Base-by-base conservation (phyloP, 1,140 invertebrate genomes). In the Drosophila arizonae region DNA sequence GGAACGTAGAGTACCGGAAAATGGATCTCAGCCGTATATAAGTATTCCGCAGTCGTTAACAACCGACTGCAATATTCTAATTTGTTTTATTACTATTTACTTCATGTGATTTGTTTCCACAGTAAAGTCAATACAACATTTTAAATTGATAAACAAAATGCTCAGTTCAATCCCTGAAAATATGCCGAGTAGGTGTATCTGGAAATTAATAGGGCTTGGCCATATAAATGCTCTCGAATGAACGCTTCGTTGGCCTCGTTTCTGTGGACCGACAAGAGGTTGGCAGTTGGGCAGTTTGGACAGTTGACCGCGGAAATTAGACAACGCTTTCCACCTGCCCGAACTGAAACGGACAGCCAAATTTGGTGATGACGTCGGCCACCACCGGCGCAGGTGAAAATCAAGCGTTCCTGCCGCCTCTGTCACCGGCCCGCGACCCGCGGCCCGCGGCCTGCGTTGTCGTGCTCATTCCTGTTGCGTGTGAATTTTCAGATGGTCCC, bases 301-400 rank as follows among this genome's bases (percentile, higher is more conserved):
- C 41, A 45, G 45, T 52, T 64, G 74, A 55, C 24, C 33, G 55
- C 39, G 58, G 69, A 57, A 72, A 64, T 58, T 39, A 30, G 46
- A 54, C 36, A 68, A 68, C 73, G 81, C 66, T 68, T 81, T 86
- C 78, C 81, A 81, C 70, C 81, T 69, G 71, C 72, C 46, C 48
- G 58, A 69, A 51, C 33, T 60, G 55, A 8, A 39, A 41, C 39
- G 62, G 61, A 57, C 46, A 61, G 70, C 58, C 67, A 63, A 76
- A 68, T 67, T 74, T 48, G 60, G 63, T 71, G 81, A 85, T 81
- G 81, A 81, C 78, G 71, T 71, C 76, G 81, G 70, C 43, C 43
- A 17, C 82, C 81, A 81, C 74, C 78, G 58, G 77, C 43, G 75
- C 81, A 85, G 81, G 70, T 85, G 81, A 79, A 85, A 85, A 77